Percentiles rank a stretch among this genome's conserved stretches.
Evolutionary conservation across 2,888 invertebrate species (phyloP).

Genomic region (Cremastinae sp.): DNA sequence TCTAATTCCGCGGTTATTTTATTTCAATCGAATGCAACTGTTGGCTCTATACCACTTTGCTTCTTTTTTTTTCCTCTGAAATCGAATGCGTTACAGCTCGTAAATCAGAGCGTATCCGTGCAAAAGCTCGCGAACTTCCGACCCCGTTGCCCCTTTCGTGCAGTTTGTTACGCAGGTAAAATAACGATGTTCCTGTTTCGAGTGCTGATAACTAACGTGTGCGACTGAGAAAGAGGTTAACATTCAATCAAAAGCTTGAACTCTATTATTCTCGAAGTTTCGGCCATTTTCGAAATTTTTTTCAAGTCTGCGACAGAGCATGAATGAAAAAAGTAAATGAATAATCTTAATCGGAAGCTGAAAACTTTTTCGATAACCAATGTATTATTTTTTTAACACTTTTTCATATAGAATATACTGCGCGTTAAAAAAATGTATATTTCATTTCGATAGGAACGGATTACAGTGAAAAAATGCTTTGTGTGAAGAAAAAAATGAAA

Average conservation of each 20-base stretch:
- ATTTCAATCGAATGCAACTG: slow-evolving; percentile 44
- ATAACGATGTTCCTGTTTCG: not conserved
- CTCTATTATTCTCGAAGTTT: no score
- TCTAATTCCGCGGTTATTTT: slow-evolving; percentile 18
- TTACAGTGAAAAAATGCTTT: no score
- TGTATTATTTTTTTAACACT: not conserved
- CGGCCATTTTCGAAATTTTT: no score
- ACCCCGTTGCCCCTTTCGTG: slow-evolving; percentile 1
- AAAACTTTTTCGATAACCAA: not conserved
- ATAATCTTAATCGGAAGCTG: not conserved
- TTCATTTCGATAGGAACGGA: no score
- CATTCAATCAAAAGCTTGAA: no score
- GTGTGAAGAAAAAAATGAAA: no score
- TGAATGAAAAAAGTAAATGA: not conserved
- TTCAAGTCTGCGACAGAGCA: no score
- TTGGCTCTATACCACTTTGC: no score
- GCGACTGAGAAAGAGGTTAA: no score
- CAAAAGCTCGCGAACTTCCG: slow-evolving; percentile 14
- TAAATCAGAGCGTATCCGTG: slow-evolving; percentile 40
- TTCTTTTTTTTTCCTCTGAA: slow-evolving; percentile 22
- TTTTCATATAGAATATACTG: no score
- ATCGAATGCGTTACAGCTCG: slow-evolving; percentile 44
- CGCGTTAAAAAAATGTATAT: not conserved
- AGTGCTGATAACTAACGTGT: not conserved
- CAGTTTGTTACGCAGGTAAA: not conserved